Base-by-base conservation (phyloP, 2,888 invertebrate species). In the Laothoe populi region DNA sequence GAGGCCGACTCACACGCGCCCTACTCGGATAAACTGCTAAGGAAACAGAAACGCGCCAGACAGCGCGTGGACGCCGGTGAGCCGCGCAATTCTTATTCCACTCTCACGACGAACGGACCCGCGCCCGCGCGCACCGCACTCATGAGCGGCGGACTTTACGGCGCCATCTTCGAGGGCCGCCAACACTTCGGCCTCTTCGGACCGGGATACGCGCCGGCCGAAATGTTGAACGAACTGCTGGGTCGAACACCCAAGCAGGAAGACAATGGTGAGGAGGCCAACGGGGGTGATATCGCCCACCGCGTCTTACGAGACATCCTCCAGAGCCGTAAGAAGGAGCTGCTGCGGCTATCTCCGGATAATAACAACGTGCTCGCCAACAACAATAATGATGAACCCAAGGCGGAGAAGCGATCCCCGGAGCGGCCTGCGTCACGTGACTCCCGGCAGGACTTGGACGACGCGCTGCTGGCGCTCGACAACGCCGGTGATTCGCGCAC, bases 61-160 rank as follows among this genome's bases (percentile, higher is more conserved):
- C 97, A 98, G 95, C 96, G 97, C 94, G 98, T 97, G 94, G 97
- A 98, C 96, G 98, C 97, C 94, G 97, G 98, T 84, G 97, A 98
- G 94, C 96, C 97, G 93, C 96, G 97, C 93, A 98, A 97, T 95
- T 96, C 97, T 93, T 98, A 98, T 94, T 97, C 92, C 80, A 90
- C 91, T 88, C 91, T 91, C 88, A 87, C 87, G 88, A 88, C 92
- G 91, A 91, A 89, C 90, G 92, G 91, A 86, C 86, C 77, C 81
- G 91, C 92, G 92, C 92, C 90, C 90, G 91, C 86, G 92, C 90
- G 92, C 92, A 95, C 95, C 94, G 95, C 95, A 92, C 96, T 95
- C 94, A 96, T 97, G 94, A 96, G 96, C 87, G 95, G 96, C 90
- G 96, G 96, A 94, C 94, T 97, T 82, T 97, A 97, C 96, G 96